Evolutionary conservation across 2,888 invertebrate species (phyloP).

Genomic region (Brachylomia viminalis): DNA sequence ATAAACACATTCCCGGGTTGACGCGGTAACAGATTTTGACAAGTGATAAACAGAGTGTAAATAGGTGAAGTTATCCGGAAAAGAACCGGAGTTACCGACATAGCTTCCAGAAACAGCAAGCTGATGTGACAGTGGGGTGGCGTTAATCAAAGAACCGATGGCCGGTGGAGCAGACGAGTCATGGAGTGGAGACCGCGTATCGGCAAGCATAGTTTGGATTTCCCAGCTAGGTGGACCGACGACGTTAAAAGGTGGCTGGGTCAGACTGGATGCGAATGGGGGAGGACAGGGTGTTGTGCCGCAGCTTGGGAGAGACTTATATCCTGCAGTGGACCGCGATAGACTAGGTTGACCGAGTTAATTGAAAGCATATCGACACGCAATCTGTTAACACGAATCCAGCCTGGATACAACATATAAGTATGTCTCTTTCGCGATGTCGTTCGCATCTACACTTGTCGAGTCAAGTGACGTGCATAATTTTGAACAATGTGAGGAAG

Average conservation of each 20-base stretch:
- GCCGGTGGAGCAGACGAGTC: neutral
- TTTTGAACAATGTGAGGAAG: slow-evolving; percentile 71
- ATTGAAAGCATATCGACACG: neutral
- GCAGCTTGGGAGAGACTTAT: neutral
- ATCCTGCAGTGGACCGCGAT: neutral
- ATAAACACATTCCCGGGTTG: neutral
- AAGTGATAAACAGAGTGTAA: neutral
- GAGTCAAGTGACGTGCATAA: slow-evolving; percentile 55
- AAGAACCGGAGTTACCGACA: neutral
- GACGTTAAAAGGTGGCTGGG: neutral
- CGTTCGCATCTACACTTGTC: slow-evolving; percentile 4
- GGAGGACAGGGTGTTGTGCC: neutral
- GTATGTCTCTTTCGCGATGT: neutral
- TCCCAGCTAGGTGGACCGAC: neutral
- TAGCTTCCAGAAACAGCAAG: neutral
- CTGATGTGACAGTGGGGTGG: neutral
- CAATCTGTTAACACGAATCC: neutral
- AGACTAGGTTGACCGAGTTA: neutral
- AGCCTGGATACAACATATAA: neutral
- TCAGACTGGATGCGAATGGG: neutral
- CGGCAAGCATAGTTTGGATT: neutral
- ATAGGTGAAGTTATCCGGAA: neutral
- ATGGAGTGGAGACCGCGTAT: neutral
- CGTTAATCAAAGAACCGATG: neutral
- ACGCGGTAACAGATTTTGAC: neutral